Conservation (phyloP, 2,888 invertebrate genomes). For the Drosophila incognita region DNA sequence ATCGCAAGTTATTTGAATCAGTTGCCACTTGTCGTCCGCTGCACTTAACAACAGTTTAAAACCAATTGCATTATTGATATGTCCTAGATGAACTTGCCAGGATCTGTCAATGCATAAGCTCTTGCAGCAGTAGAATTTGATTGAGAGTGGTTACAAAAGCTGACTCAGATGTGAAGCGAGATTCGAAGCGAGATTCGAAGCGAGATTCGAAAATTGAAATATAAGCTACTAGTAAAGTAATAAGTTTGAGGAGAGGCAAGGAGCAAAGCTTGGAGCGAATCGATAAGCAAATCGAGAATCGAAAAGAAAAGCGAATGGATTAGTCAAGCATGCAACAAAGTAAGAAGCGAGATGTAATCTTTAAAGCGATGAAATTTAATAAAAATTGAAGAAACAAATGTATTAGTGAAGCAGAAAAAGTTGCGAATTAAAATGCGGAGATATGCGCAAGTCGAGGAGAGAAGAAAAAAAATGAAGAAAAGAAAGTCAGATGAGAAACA, state of each 20-base stretch:
- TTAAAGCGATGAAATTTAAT: neutral
- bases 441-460: no score
- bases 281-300: neutral
- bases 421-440: neutral
- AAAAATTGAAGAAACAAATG: neutral
- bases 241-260: neutral
- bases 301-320: neutral
- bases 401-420: neutral
- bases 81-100: constrained; percentile 43
- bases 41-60: constrained; percentile 74
- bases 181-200: neutral
- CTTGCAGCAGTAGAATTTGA: neutral
- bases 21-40: constrained; percentile 52
- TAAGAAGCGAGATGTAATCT: neutral
- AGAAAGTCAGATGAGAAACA: neutral
- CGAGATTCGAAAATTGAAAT: neutral
- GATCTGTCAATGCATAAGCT: constrained; percentile 16
- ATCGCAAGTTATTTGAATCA: constrained; percentile 52
- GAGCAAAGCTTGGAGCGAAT: neutral
- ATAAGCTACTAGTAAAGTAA: neutral
- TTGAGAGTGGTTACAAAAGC: neutral
- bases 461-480: neutral
- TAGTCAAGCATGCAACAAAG: neutral
- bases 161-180: neutral
- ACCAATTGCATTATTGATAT: constrained; percentile 76